Evolutionary conservation across 2,888 invertebrate species (phyloP), one percentile per base, ranked within the genome.

Genomic region (Exocentrus adspersus): DNA sequence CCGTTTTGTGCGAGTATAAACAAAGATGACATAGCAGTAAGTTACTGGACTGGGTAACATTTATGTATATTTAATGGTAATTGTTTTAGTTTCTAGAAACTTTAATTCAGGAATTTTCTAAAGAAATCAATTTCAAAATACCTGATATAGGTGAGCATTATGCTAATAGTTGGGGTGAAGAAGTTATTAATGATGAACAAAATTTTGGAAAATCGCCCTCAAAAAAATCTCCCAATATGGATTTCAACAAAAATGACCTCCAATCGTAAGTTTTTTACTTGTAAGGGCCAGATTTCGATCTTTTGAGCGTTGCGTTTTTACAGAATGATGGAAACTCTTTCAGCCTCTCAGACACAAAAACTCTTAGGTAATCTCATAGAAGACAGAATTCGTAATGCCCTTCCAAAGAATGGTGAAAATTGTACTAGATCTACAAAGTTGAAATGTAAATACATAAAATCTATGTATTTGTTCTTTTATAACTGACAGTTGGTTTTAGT

Each of bases 111-210:
- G 87, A 89, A 53, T 85, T 89, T 72, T 83, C 89, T 62, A 86
- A 87, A 65, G 88, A 92, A 82, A 84, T 90, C 58, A 90, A 92
- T 67, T 90, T 93, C 57, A 93, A 94, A 46, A 92, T 96, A 64
- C 96, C 97, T 2, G 88, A 93, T 0, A 83, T 97, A 4, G 97
- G 97, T 0, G 90, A 92, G 70, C 97, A 97, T 81, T 97, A 95
- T 79, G 90, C 94, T 0, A 87, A 90, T 68, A 88, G 91, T 16
- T 97, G 97, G 97, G 92, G 93, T 0, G 91, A 93, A 77, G 65
- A 87, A 88, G 69, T 77, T 12, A 65, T 82, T 30, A 77, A 75
- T 67, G 90, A 92, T 65, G 91, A 94, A 76, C 92, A 92, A 77
- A 77, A 72, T 67, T 58, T 77, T 17, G 77, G 77, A 21, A 71